Evolutionary conservation across 1,140 invertebrate species (phyloP).

Genomic region (Linepithema humile): DNA sequence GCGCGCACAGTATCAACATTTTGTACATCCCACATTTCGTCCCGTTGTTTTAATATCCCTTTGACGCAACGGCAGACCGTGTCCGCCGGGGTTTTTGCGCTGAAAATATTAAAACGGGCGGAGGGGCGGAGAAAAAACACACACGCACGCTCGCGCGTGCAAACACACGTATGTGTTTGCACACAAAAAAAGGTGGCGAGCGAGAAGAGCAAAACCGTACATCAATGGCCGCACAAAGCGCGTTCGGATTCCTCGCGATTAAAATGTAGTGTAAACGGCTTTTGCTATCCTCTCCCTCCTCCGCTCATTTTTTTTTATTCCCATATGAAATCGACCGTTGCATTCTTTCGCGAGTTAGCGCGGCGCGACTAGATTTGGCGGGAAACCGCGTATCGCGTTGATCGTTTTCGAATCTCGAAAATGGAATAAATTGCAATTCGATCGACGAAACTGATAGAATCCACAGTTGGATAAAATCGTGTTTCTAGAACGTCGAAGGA

Average conservation of each 20-base stretch:
- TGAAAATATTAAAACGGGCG: slow-evolving; percentile 56
- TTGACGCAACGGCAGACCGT: slow-evolving; percentile 25
- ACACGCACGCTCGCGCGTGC: background rate
- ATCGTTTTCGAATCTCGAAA: background rate
- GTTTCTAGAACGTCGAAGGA: background rate
- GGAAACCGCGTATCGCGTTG: background rate
- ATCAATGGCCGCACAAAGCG: slow-evolving; percentile 25
- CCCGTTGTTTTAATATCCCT: slow-evolving; percentile 61
- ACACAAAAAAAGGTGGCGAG: background rate
- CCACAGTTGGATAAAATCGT: background rate
- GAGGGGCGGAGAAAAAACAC: slow-evolving; percentile 15
- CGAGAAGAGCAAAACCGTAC: slow-evolving; percentile 4
- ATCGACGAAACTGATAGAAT: background rate
- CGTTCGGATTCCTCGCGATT: slow-evolving; percentile 30
- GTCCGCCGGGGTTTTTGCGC: slow-evolving; percentile 34
- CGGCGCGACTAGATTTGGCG: background rate
- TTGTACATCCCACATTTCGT: slow-evolving; percentile 44
- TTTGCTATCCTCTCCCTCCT: background rate
- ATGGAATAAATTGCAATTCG: background rate
- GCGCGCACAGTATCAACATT: slow-evolving; percentile 45
- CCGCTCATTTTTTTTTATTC: background rate
- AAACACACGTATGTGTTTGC: background rate
- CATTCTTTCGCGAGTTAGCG: slow-evolving; percentile 11
- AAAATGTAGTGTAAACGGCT: slow-evolving; percentile 42
- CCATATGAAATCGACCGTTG: background rate